Conservation (phyloP, 64 coral and sea anemone species). For the Porites lutea region DNA sequence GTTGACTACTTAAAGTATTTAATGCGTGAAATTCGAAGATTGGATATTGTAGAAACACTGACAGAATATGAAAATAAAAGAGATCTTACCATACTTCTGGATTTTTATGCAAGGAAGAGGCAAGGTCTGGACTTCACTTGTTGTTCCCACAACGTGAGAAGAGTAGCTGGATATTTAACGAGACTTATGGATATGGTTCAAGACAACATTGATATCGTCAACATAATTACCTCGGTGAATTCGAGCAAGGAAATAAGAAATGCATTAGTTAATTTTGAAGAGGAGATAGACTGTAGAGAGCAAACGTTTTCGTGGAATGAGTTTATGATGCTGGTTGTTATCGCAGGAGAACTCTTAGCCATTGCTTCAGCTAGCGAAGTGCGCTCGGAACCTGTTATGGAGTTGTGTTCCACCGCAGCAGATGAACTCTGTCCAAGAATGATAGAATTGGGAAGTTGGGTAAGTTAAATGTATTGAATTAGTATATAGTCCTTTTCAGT, state of each 20-base stretch:
- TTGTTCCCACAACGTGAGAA: neutral
- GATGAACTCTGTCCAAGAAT: slow-evolving; percentile 2
- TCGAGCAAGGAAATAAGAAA: slow-evolving; percentile 2
- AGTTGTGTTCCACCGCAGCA: slow-evolving; percentile 8
- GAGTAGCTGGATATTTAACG: neutral
- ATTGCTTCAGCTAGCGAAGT: neutral
- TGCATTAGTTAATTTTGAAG: neutral
- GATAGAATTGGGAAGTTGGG: slow-evolving; percentile 37
- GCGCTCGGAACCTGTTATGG: neutral
- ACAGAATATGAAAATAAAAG: neutral
- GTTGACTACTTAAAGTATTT: neutral
- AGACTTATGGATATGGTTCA: slow-evolving; percentile 2
- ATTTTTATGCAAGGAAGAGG: neutral
- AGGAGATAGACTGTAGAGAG: neutral
- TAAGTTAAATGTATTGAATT: neutral
- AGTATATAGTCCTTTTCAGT: neutral
- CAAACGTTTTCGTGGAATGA: slow-evolving; percentile 25
- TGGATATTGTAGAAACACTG: neutral
- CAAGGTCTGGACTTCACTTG: neutral
- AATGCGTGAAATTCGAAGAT: neutral
- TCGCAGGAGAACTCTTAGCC: slow-evolving; percentile 6
- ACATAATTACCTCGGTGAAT: neutral
- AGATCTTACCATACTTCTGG: neutral
- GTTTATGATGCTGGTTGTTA: slow-evolving; percentile 8
- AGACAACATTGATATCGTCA: neutral